Conservation (phyloP, 2,888 invertebrate species). For the Pocota personata region DNA sequence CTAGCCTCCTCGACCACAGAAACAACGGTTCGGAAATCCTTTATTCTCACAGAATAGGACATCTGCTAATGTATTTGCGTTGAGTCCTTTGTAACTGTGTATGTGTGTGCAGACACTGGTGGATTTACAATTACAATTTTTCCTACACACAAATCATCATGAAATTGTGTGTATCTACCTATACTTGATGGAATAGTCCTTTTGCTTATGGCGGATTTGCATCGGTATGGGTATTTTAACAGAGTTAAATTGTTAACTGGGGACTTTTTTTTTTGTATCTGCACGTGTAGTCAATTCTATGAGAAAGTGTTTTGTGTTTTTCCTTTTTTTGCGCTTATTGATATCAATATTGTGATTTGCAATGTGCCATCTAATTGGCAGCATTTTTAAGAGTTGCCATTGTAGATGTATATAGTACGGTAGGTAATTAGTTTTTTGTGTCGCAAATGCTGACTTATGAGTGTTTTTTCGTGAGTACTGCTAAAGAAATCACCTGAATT, state of each 20-base stretch:
- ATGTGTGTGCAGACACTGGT: neutral
- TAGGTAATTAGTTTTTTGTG: too few relatives aligned
- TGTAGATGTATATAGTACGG: neutral
- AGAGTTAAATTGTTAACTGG: neutral
- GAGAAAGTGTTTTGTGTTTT: constrained; percentile 31
- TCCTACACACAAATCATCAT: constrained; percentile 13
- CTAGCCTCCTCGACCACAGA: constrained; percentile 34
- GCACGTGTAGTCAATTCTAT: constrained; percentile 1
- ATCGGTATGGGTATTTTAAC: neutral
- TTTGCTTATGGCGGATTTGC: neutral
- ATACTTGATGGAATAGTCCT: constrained; percentile 3
- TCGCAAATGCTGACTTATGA: too few relatives aligned
- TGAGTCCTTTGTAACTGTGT: constrained; percentile 7
- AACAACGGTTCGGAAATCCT: constrained; percentile 53
- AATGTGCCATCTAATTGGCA: constrained; percentile 25
- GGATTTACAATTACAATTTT: constrained; percentile 19
- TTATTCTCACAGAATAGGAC: constrained; percentile 53
- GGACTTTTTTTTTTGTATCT: neutral
- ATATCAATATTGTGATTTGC: constrained; percentile 51
- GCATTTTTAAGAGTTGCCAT: constrained; percentile 23
- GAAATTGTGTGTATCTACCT: constrained; percentile 17
- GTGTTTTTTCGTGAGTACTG: too few relatives aligned
- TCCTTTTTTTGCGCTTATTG: constrained; percentile 26
- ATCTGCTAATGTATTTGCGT: constrained; percentile 53
- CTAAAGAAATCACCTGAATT: too few relatives aligned